Conservation (phyloP, 2,113 vertebrate genomes). For the Rhadina sibilatrix region DNA sequence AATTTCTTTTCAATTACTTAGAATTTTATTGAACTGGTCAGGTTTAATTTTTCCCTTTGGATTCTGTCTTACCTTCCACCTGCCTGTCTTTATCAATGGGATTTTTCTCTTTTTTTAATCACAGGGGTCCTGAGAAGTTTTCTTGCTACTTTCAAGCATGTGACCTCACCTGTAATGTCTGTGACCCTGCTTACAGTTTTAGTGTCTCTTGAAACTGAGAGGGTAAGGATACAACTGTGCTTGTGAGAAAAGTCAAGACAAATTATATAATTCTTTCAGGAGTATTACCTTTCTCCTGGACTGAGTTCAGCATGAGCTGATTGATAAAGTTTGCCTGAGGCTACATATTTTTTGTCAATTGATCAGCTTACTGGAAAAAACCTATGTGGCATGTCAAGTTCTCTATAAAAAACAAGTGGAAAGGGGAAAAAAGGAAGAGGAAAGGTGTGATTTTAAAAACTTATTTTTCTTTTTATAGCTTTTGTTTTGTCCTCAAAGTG, state of each 20-base stretch:
- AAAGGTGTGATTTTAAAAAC: background rate
- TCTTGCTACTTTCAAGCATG: background rate
- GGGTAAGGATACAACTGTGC: background rate
- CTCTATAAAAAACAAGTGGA: background rate
- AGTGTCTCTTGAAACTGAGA: background rate
- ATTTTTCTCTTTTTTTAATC: background rate
- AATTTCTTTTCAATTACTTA: background rate
- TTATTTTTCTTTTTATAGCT: background rate
- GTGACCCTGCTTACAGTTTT: background rate
- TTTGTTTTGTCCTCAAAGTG: background rate
- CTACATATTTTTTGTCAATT: background rate
- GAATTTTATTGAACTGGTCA: background rate
- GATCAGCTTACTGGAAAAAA: background rate
- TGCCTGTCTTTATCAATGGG: background rate
- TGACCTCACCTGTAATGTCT: background rate
- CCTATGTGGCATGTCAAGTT: background rate
- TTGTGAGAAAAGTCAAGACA: background rate
- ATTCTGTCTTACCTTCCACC: background rate
- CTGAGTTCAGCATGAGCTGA: background rate
- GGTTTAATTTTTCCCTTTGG: background rate
- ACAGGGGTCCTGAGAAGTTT: background rate
- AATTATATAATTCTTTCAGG: background rate
- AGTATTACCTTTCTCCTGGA: background rate
- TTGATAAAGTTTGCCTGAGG: background rate
- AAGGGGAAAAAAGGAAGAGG: background rate